These are phyloP conservation scores for Cenopis cana DNA, from an alignment of 2,888 invertebrate species.

Conservation along the genomic window DNA sequence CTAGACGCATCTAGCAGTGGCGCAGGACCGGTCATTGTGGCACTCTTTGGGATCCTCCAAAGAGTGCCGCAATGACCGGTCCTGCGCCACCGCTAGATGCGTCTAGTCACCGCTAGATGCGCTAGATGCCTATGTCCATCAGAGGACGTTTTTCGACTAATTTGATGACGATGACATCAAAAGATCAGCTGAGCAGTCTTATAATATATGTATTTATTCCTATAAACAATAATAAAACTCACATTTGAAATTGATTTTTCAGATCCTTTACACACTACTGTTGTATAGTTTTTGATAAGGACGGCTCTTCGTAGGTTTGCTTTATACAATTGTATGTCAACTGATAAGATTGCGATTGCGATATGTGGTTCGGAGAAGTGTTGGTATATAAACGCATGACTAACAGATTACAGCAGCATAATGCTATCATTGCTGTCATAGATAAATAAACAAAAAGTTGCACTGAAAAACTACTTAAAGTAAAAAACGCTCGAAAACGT, in stretches of 20 bases:
- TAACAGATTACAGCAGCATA: conserved; percentile 2
- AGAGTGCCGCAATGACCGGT: too few relatives aligned
- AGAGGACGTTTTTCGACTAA: too few relatives aligned
- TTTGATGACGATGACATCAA: background rate
- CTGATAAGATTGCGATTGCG: conserved; percentile 25
- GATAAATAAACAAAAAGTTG: background rate
- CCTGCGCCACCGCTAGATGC: too few relatives aligned
- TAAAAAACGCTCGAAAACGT: too few relatives aligned
- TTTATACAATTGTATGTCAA: conserved; percentile 30
- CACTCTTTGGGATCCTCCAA: too few relatives aligned
- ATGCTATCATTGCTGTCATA: background rate
- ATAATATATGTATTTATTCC: background rate
- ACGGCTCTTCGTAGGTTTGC: background rate
- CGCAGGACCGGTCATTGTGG: too few relatives aligned
- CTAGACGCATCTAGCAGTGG: too few relatives aligned
- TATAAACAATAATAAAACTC: conserved; percentile 11
- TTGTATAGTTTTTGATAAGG: conserved; percentile 21
- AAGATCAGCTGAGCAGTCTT: background rate
- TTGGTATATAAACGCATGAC: conserved; percentile 14
- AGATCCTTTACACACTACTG: conserved; percentile 4
- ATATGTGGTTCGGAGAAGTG: conserved; percentile 24
- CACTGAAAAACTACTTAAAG: background rate
- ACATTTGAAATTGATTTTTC: conserved; percentile 7
- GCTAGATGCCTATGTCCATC: too few relatives aligned
- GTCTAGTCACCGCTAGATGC: too few relatives aligned